These are phyloP conservation scores for Echinops telfairi DNA, from an alignment of 2,113 vertebrate species.

Conservation along the genomic window DNA sequence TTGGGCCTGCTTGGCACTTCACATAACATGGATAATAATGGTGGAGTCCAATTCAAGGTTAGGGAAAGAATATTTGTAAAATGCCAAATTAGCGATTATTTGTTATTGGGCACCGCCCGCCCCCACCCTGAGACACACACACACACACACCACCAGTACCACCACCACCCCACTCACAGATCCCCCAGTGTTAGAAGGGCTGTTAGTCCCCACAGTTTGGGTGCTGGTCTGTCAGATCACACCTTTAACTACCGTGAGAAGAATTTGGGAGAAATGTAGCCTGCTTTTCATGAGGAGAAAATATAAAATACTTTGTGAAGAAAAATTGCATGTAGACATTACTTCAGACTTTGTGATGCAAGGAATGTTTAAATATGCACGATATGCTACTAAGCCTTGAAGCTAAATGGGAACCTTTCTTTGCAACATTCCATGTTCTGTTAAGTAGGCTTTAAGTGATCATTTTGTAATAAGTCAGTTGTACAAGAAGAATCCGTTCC, in stretches of 20 bases:
- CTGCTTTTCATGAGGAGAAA: conserved; percentile 11
- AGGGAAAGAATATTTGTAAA: conserved; percentile 2
- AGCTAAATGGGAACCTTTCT: conserved; percentile 48
- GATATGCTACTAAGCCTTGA: conserved; percentile 31
- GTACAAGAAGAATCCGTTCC: not conserved
- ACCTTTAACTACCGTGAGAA: conserved; percentile 27
- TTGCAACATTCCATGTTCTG: not conserved
- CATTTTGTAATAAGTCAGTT: not conserved
- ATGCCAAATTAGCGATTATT: not conserved
- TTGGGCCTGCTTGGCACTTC: not conserved
- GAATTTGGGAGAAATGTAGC: not conserved
- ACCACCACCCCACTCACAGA: too few species aligned
- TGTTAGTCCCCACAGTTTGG: not conserved
- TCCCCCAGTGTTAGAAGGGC: not conserved
- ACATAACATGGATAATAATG: not conserved
- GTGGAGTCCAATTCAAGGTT: not conserved
- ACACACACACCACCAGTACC: too few species aligned
- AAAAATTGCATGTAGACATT: conserved; percentile 34
- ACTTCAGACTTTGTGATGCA: conserved; percentile 45
- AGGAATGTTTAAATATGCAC: conserved; percentile 43
- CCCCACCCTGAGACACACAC: too few species aligned
- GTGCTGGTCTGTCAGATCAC: not conserved
- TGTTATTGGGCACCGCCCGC: not conserved
- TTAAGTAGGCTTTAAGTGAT: conserved; percentile 53
- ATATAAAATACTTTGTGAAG: not conserved